A percentile compares a stretch with the other conserved stretches of the same genome.
phyloP scores from a whole-genome alignment of 2,113 vertebrate species.

The Rhinogobius similis region DNA sequence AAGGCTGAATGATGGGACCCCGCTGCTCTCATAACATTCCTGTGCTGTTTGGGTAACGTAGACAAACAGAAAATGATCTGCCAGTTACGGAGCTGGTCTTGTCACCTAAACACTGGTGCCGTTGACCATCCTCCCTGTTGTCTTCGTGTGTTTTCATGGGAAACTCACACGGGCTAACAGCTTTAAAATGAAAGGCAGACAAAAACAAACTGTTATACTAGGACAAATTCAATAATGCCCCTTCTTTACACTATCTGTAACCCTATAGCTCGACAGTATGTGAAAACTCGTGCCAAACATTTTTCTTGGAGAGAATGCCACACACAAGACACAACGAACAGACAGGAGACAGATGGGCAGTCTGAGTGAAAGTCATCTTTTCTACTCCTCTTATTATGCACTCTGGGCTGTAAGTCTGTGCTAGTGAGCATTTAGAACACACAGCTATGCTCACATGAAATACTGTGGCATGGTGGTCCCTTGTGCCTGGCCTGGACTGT shows the following conservation, averaged over 20 bases:
- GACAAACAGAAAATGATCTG: constrained; percentile 69
- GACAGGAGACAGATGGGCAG: constrained; percentile 60
- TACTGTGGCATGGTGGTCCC: constrained; percentile 41
- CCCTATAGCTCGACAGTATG: constrained; percentile 29
- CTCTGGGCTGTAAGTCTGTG: constrained; percentile 39
- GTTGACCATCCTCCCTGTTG: constrained; percentile 3
- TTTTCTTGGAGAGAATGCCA: constrained; percentile 36
- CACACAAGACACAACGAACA: constrained; percentile 53
- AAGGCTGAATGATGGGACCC: constrained; percentile 72
- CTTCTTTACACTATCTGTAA: constrained; percentile 46
- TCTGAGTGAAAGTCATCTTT: constrained; percentile 42
- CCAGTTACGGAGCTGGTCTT: constrained; percentile 47
- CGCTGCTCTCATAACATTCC: constrained; percentile 77
- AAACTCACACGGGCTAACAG: constrained; percentile 35
- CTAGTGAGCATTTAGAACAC: constrained; percentile 26
- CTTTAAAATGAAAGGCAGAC: constrained; percentile 36
- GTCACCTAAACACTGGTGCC: constrained; percentile 60
- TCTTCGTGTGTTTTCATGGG: constrained; percentile 38
- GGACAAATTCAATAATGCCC: constrained; percentile 44
- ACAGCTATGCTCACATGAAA: constrained; percentile 35
- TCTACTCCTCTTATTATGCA: constrained; percentile 30
- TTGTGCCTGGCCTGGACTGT: constrained; percentile 63
- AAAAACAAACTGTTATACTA: constrained; percentile 50
- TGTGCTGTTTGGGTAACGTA: constrained; percentile 74
- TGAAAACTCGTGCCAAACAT: constrained; percentile 38